Evolutionary conservation across 2,113 vertebrate genomes (phyloP), one percentile per base, ranked within the genome.

Genomic region (Labeo catla): DNA sequence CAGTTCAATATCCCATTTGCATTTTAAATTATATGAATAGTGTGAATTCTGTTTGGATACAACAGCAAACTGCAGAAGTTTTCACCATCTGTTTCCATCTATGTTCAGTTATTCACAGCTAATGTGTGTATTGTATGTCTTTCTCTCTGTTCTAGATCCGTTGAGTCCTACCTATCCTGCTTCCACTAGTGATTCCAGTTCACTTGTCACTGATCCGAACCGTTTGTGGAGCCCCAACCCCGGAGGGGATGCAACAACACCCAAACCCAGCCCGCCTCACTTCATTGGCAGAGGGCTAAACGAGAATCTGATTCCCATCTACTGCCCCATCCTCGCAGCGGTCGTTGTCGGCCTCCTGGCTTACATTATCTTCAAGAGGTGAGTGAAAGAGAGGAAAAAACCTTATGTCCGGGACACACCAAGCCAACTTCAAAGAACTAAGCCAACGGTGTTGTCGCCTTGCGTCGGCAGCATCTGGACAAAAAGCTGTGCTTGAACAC

Each of bases 291-390:
- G 92, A 0, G 96, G 96, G 63, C 93, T 96, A 4, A 91, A 96
- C 0, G 96, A 98, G 93, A 99, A 97, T 94, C 97, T 99, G 91
- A 99, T 99, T 91, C 98, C 98, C 0, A 97, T 99, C 90, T 99
- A 98, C 89, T 99, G 98, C 94, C 99, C 98, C 90, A 97, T 99
- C 95, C 94, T 99, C 93, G 98, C 98, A 0, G 98, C 98, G 0
- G 97, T 98, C 90, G 96, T 98, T 59, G 96, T 97, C 89, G 98
- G 98, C 76, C 93, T 99, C 0, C 95, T 98, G 90, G 98, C 97
- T 7, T 99, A 98, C 91, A 96, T 99, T 0, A 95, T 96, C 61
- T 99, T 99, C 90, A 99, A 97, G 92, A 97, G 98, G 98, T 99
- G 83, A 95, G 95, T 8, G 9, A 77, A 8, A 2, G 8, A 43